Conservation (phyloP, 2,888 invertebrate genomes). For the Zaprionus obscuricornis region DNA sequence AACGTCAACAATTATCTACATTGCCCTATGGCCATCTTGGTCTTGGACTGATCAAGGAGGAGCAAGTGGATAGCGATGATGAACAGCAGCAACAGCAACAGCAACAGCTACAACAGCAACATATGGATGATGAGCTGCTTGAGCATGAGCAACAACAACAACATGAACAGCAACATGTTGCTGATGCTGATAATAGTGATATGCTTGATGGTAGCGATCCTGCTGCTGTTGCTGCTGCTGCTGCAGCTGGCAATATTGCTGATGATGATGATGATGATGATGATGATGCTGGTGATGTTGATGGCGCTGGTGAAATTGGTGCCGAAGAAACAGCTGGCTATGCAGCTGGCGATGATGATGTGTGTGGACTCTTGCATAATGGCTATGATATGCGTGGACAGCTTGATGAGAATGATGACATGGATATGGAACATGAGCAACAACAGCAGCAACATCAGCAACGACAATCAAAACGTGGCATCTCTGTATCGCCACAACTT, state of each 20-base stretch:
- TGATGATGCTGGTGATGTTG: constrained; percentile 11
- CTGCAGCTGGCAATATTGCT: constrained; percentile 12
- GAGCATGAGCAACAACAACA: too few species aligned
- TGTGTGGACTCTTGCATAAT: constrained; percentile 63
- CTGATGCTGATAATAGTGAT: too few species aligned
- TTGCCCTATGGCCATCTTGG: constrained; percentile 59
- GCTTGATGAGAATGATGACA: constrained; percentile 34
- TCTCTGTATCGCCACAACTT: constrained; percentile 37
- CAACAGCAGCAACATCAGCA: too few species aligned
- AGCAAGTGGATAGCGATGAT: constrained; percentile 69
- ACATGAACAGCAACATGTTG: too few species aligned
- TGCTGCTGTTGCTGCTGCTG: too few species aligned
- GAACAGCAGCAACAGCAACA: constrained; percentile 53
- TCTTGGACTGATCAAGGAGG: constrained; percentile 64
- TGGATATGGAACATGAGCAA: constrained; percentile 52
- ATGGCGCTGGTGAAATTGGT: constrained; percentile 48
- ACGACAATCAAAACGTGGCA: constrained; percentile 30
- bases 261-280: constrained; percentile 3
- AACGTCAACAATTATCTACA: constrained; percentile 49
- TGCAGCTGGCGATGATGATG: constrained; percentile 68
- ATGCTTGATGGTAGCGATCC: too few species aligned
- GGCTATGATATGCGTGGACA: constrained; percentile 56
- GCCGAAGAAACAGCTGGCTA: constrained; percentile 77
- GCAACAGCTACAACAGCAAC: too few species aligned
- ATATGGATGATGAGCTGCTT: too few species aligned